These are phyloP conservation scores for Apotomis turbidana DNA, from an alignment of 2,888 invertebrate genomes.

Conservation along the genomic window DNA sequence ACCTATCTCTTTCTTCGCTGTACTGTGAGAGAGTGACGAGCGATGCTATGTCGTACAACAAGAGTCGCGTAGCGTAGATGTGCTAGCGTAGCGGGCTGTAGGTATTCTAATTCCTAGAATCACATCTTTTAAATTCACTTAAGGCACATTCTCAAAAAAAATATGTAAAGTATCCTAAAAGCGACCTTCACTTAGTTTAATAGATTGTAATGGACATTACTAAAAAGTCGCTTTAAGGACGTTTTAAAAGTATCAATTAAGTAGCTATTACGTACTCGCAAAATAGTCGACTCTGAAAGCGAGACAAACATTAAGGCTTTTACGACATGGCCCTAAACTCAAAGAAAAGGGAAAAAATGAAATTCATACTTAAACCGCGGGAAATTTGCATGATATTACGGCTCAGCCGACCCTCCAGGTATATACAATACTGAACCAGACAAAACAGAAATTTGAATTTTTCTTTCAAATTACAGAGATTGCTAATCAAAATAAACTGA, in stretches of 20 bases:
- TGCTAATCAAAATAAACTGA: slow-evolving; percentile 60
- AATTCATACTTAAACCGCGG: slow-evolving; percentile 71
- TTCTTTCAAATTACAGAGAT: slow-evolving; percentile 56
- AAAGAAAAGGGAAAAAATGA: slow-evolving; percentile 68
- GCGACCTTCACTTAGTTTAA: neutral
- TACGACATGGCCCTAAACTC: slow-evolving; percentile 65
- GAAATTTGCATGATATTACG: slow-evolving; percentile 79
- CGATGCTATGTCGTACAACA: no score
- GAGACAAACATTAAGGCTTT: slow-evolving; percentile 73
- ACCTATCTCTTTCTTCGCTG: no score
- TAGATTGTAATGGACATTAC: slow-evolving; percentile 11
- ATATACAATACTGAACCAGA: slow-evolving; percentile 68
- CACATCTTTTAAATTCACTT: no score
- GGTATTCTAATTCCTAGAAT: no score
- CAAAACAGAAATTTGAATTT: slow-evolving; percentile 66
- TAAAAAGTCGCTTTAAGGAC: neutral
- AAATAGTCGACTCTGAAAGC: slow-evolving; percentile 70
- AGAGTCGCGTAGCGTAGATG: no score
- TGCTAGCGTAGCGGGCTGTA: no score
- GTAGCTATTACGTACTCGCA: slow-evolving; percentile 56
- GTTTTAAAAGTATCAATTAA: slow-evolving; percentile 53
- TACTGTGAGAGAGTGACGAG: no score
- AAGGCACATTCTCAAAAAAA: neutral
- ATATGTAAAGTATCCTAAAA: neutral
- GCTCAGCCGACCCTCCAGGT: slow-evolving; percentile 61